Base-by-base conservation (phyloP, 2,797 vertebrate genomes). In the Lutjanus campechanus region DNA sequence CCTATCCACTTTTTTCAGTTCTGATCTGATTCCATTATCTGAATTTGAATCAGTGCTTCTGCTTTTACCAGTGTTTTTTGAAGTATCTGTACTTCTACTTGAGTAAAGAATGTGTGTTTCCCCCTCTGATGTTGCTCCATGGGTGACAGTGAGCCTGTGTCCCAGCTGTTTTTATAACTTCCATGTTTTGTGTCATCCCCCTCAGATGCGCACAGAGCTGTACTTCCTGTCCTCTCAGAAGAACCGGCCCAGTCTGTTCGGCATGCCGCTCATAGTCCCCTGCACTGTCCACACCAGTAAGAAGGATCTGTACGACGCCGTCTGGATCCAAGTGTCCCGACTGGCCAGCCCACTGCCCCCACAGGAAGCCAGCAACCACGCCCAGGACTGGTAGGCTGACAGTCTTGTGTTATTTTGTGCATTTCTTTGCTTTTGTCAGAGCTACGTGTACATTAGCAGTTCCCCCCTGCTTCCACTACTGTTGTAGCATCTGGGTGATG, bases 221-320 rank as follows among this genome's bases (percentile, higher is more conserved):
- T 99, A 99, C 93, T 99, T 99, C 91, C 96, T 99, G 71, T 99
- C 98, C 0, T 97, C 98, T 78, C 98, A 99, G 95, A 99, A 99
- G 96, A 99, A 99, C 82, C 95, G 98, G 0, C 97, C 98, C 47
- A 99, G 97, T 87, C 96, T 99, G 83, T 99, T 99, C 67, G 98
- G 98, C 20, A 99, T 99, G 98, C 98, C 98, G 0, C 92, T 99
- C 1, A 99, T 99, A n/a, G 98, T 99, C 8, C 98, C 98, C 6
- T 99, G 98, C 83, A 99, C 98, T 0, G 96, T 99, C 59, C 96
- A 97, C 88, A 99, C 98, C 1, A 95, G 97, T 79, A 98, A 97
- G 81, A 98, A 96, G 87, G 97, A 99, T 85, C 94, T 99, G 15
- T 99, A 99, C 1, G 98, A 99, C 43, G 97, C 98, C 0, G 97